A percentile compares a stretch with the other conserved stretches of the same genome.
These are phyloP conservation scores for Doryteuthis pealeii DNA, from an alignment of 1,140 invertebrate genomes.

Conservation along the genomic window DNA sequence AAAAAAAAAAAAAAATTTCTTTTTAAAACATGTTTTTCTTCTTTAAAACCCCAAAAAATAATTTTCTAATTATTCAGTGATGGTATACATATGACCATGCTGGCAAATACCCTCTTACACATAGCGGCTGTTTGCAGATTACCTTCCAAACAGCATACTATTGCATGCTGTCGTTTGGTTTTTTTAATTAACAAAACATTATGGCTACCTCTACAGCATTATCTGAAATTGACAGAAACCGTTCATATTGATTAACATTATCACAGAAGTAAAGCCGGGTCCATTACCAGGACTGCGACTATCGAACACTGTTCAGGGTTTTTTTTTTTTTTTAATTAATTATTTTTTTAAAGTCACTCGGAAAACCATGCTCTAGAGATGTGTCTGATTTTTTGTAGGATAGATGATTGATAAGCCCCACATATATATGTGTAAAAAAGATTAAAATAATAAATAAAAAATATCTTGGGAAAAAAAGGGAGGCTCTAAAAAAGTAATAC, in stretches of 20 bases:
- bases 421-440: too few relatives aligned
- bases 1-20: too few relatives aligned
- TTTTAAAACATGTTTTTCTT: too few relatives aligned
- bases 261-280: background rate
- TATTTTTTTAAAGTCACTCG: too few relatives aligned
- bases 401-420: too few relatives aligned
- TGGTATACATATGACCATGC: background rate
- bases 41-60: too few relatives aligned
- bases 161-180: slow-evolving; percentile 4
- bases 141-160: background rate
- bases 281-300: background rate
- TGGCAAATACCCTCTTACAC: slow-evolving; percentile 7
- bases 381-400: too few relatives aligned
- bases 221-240: slow-evolving; percentile 9
- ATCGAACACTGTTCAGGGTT: background rate
- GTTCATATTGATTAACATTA: background rate
- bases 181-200: slow-evolving; percentile 9
- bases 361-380: too few relatives aligned
- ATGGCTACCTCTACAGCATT: slow-evolving; percentile 6
- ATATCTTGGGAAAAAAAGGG: too few relatives aligned
- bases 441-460: too few relatives aligned
- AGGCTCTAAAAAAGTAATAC: too few relatives aligned
- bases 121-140: slow-evolving; percentile 5
- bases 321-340: too few relatives aligned
- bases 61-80: background rate